Percentiles rank a stretch among this genome's conserved stretches.
Evolutionary conservation across 1,140 invertebrate species (phyloP).

Genomic region (Drosophila aff.): DNA sequence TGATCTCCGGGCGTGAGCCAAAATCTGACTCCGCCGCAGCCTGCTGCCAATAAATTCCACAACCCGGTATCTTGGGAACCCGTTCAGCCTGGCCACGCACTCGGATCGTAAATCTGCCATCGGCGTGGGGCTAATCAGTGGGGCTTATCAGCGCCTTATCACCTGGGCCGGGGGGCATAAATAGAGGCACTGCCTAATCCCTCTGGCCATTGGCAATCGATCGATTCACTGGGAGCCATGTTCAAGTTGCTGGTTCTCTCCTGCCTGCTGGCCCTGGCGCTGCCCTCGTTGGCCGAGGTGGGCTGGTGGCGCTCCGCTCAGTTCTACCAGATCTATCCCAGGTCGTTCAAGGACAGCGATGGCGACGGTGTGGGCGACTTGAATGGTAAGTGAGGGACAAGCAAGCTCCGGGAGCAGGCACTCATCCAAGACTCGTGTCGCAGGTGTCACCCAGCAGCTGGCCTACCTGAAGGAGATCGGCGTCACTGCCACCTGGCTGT

Average conservation of each 20-base stretch:
- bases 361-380: constrained; percentile 92
- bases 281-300: constrained; percentile 62
- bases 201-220: constrained; percentile 36
- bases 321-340: constrained; percentile 92
- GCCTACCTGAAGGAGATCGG: constrained; percentile 89
- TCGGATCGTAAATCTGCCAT: constrained; percentile 39
- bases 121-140: constrained; percentile 16
- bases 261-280: constrained; percentile 55
- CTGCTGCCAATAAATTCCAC: constrained; percentile 52
- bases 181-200: constrained; percentile 62
- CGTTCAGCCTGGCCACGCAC: background rate
- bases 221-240: constrained; percentile 37
- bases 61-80: constrained; percentile 11
- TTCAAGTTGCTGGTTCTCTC: constrained; percentile 54
- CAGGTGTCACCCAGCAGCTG: constrained; percentile 87
- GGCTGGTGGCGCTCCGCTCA: constrained; percentile 90
- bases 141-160: constrained; percentile 55
- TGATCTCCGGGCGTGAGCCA: constrained; percentile 51
- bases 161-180: constrained; percentile 34
- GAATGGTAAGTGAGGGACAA: constrained; percentile 78
- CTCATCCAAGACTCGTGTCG: constrained; percentile 48
- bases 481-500: constrained; percentile 88
- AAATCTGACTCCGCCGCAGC: constrained; percentile 7
- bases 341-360: constrained; percentile 92
- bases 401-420: rapidly evolving